A percentile compares a stretch with the other conserved stretches of the same genome.
These are phyloP conservation scores for Boulengerochromis microlepis DNA, from an alignment of 2,113 vertebrate genomes.

Conservation along the genomic window DNA sequence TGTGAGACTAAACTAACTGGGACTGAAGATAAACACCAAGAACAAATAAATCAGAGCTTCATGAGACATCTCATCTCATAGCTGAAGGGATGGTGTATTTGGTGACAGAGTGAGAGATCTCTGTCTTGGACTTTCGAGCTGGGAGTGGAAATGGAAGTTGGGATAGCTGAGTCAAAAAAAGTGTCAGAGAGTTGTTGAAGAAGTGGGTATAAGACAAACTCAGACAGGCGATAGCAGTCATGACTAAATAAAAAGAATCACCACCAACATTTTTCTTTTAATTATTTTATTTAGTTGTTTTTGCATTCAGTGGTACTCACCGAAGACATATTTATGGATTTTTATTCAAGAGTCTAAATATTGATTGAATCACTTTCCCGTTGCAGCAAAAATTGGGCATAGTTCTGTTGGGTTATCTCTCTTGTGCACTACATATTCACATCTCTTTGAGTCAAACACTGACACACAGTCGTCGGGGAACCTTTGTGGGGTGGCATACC, in stretches of 20 bases:
- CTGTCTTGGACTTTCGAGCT: neutral
- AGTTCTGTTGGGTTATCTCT: neutral
- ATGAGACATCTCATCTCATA: neutral
- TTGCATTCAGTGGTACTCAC: neutral
- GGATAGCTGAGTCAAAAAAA: neutral
- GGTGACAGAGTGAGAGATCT: neutral
- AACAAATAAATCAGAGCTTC: neutral
- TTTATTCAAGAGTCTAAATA: neutral
- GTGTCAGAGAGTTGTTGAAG: neutral
- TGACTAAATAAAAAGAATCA: neutral
- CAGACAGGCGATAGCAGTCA: neutral
- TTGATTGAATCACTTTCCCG: constrained; percentile 32
- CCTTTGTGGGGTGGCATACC: accelerated
- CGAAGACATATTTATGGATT: neutral
- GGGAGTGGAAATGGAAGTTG: neutral
- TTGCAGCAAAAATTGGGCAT: neutral
- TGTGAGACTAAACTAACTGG: neutral
- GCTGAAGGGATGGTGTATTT: neutral
- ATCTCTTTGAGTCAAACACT: constrained; percentile 31
- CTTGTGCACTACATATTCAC: constrained; percentile 43
- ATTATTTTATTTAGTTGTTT: neutral
- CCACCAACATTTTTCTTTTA: neutral
- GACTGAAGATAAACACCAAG: neutral
- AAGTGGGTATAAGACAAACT: neutral
- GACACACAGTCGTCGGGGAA: constrained; percentile 40